Percentiles rank a stretch among this genome's conserved stretches.
Evolutionary conservation across 2,797 vertebrate species (phyloP).

Genomic region (Borostomias antarcticus): DNA sequence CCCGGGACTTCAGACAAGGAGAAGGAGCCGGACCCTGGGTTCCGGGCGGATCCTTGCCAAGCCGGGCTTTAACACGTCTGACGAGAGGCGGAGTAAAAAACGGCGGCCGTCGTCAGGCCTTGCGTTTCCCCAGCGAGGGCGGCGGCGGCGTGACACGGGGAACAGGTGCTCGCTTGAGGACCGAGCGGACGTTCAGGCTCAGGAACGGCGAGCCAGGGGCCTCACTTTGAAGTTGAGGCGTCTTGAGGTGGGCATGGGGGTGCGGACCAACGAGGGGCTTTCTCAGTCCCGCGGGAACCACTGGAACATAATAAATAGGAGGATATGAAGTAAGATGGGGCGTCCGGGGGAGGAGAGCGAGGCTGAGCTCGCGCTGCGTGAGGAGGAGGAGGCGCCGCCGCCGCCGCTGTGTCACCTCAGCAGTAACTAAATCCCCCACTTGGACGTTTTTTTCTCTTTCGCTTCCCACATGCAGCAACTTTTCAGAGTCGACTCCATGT

Average conservation of each 20-base stretch:
- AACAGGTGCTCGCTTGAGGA: conserved; percentile 37
- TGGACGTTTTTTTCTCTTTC: conserved; percentile 9
- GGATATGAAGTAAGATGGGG: conserved; percentile 40
- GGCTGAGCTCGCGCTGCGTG: conserved; percentile 6
- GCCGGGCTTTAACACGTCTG: neutral
- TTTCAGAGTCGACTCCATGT: conserved; percentile 1
- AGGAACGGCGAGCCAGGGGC: conserved; percentile 31
- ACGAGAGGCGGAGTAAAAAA: conserved; percentile 12
- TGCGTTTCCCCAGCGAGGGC: neutral
- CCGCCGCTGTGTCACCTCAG: conserved; percentile 43
- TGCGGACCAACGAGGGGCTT: neutral
- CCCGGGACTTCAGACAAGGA: neutral
- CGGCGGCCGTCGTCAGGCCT: neutral
- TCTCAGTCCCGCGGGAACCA: conserved; percentile 14
- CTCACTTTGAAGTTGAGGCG: conserved; percentile 38
- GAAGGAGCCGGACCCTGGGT: neutral
- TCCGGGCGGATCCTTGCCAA: neutral
- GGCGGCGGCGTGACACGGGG: conserved; percentile 17
- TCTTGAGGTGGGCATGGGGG: conserved; percentile 10
- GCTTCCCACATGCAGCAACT: neutral
- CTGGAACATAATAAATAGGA: conserved; percentile 47
- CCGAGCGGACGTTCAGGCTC: conserved; percentile 27
- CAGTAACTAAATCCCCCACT: conserved; percentile 21
- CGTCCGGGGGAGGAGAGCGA: conserved; percentile 25
- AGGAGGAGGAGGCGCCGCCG: too few relatives aligned